A percentile compares a stretch with the other conserved stretches of the same genome.
These are phyloP conservation scores for Tromatobia lineatoria DNA, from an alignment of 2,888 invertebrate genomes.

Conservation along the genomic window DNA sequence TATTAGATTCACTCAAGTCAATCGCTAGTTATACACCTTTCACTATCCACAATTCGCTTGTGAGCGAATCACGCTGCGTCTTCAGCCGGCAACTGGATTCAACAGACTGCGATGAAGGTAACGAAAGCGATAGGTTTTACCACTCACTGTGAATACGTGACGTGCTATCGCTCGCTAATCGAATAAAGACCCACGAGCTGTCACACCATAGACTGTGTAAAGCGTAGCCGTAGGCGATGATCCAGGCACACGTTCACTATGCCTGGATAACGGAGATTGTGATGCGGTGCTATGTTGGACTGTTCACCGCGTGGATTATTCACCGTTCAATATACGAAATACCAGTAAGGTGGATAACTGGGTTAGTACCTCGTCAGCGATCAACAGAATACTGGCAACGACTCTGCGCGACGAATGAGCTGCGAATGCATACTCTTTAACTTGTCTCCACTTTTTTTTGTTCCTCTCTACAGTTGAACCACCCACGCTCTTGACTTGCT, in stretches of 20 bases:
- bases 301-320: background rate
- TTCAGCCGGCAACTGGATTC: background rate
- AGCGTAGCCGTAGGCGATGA: conserved; percentile 9
- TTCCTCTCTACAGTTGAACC: background rate
- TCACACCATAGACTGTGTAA: background rate
- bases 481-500: conserved; percentile 4
- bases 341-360: conserved; percentile 69
- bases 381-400: conserved; percentile 32
- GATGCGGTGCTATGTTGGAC: background rate
- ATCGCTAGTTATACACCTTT: background rate
- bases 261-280: conserved; percentile 8
- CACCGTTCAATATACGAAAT: conserved; percentile 23
- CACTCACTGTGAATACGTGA: conserved; percentile 25
- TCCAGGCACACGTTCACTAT: conserved; percentile 17
- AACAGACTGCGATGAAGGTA: conserved; percentile 5
- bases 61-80: background rate
- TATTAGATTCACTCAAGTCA: background rate
- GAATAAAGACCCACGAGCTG: conserved; percentile 18
- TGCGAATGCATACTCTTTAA: conserved; percentile 30
- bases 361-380: conserved; percentile 70
- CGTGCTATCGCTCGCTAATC: conserved; percentile 50
- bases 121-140: conserved; percentile 37
- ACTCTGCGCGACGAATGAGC: background rate
- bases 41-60: background rate
- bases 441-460: background rate